Evolutionary conservation across 2,888 invertebrate genomes (phyloP).

Genomic region (Cheiracanthium punctorium): DNA sequence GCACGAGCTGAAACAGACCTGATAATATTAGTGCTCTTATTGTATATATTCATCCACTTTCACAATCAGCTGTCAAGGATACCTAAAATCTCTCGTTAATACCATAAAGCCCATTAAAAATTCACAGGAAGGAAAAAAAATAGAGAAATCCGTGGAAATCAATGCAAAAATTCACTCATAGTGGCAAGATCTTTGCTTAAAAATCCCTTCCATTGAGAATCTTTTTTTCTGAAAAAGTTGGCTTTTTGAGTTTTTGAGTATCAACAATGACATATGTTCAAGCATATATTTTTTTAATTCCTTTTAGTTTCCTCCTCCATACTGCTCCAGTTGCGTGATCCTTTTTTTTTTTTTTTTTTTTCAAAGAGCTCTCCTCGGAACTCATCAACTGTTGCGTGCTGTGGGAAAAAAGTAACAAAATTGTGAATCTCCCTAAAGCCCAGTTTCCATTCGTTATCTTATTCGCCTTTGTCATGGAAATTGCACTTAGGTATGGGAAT

Average conservation of each 20-base stretch:
- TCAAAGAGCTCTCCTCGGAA: neutral
- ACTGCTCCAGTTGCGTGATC: neutral
- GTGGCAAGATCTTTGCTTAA: neutral
- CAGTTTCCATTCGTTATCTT: neutral
- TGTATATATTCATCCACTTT: too few species aligned
- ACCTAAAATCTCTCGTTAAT: too few species aligned
- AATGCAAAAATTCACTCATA: neutral
- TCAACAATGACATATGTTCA: constrained; percentile 7
- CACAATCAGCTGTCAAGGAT: too few species aligned
- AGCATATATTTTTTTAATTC: too few species aligned
- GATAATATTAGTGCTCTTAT: too few species aligned
- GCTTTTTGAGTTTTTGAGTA: neutral
- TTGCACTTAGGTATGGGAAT: neutral
- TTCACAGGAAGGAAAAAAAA: neutral
- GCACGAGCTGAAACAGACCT: too few species aligned
- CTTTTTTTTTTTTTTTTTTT: neutral
- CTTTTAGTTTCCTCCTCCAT: neutral
- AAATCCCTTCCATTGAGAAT: neutral
- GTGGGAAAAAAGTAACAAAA: neutral
- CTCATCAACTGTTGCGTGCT: constrained; percentile 9
- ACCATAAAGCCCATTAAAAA: too few species aligned
- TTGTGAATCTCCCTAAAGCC: neutral
- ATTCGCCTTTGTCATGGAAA: constrained; percentile 10
- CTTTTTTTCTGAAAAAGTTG: neutral
- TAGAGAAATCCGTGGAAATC: neutral